These are phyloP conservation scores for Myotis daubentonii DNA, from an alignment of 2,797 vertebrate genomes.

Conservation along the genomic window DNA sequence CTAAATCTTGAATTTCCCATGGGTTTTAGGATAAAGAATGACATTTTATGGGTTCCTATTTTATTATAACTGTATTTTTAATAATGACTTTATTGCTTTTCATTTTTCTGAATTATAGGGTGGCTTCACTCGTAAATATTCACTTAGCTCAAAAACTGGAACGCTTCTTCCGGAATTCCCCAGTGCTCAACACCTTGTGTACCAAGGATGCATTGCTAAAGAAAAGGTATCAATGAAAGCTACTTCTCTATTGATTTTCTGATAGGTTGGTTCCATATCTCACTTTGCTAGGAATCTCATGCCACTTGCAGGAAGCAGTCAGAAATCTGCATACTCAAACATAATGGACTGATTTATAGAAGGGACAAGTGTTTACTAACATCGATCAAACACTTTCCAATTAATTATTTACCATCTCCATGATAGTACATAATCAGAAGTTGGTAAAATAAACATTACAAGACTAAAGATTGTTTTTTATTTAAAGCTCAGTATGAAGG, in stretches of 20 bases:
- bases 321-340: slow-evolving; percentile 86
- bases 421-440: slow-evolving; percentile 80
- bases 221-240: slow-evolving; percentile 91
- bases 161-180: slow-evolving; percentile 98
- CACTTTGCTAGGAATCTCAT: slow-evolving; percentile 75
- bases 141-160: slow-evolving; percentile 98
- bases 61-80: slow-evolving; percentile 40
- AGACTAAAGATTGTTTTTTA: slow-evolving; percentile 49
- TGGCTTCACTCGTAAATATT: slow-evolving; percentile 98
- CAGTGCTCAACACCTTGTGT: slow-evolving; percentile 94
- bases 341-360: slow-evolving; percentile 87
- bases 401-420: slow-evolving; percentile 88
- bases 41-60: slow-evolving; percentile 10
- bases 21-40: background rate
- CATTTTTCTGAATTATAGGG: slow-evolving; percentile 87
- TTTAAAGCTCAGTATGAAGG: background rate
- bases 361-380: slow-evolving; percentile 83
- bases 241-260: slow-evolving; percentile 77
- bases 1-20: background rate
- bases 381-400: slow-evolving; percentile 83
- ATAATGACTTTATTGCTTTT: slow-evolving; percentile 60
- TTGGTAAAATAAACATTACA: slow-evolving; percentile 80
- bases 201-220: slow-evolving; percentile 94
- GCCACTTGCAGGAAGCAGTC: slow-evolving; percentile 83
- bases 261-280: slow-evolving; percentile 80